Base-by-base conservation (phyloP, 2,888 invertebrate genomes). In the Dryomyza anilis region DNA sequence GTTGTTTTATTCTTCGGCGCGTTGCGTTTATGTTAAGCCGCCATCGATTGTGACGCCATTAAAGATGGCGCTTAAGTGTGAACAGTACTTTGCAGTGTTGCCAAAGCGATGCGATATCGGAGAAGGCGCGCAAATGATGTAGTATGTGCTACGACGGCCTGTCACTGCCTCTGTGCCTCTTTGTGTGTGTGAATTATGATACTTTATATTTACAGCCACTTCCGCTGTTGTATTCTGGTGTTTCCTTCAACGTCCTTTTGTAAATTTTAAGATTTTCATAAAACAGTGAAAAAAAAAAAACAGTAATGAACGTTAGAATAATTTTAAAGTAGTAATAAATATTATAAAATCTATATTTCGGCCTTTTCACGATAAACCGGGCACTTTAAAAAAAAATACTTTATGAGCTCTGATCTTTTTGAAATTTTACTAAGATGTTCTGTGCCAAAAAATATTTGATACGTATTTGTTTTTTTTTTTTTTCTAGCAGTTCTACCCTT, bases 11-110 rank as follows among this genome's bases (percentile, higher is more conserved):
- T 61, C 52, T 19, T 39, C 30, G 23, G 10, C 45, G 19, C 29
- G 30, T 57, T 21, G 43, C 43, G 57, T 21, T 55, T 56, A 27
- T 19, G 43, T 57, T 45, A 25, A 27, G 57, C n/a, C n/a, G n/a
- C 57, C 43, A 45, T 21, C 29, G 45, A 57, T 25, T 16, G 43
- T 19, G 57, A 57, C 57, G 57, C 29, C 57, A 45, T 57, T 57
- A 57, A 57, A 57, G 29, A 39, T 56, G 45, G 45, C 57, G 43
- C 29, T 16, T 19, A 57, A 27, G 57, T n/a, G n/a, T n/a, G n/a
- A n/a, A n/a, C n/a, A n/a, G n/a, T n/a, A n/a, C n/a, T n/a, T n/a
- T n/a, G n/a, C n/a, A n/a, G n/a, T n/a, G n/a, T n/a, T n/a, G n/a
- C n/a, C n/a, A n/a, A n/a, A n/a, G n/a, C n/a, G n/a, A n/a, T n/a